Evolutionary conservation across 2,113 vertebrate genomes (phyloP).

Genomic region (Hucho hucho): DNA sequence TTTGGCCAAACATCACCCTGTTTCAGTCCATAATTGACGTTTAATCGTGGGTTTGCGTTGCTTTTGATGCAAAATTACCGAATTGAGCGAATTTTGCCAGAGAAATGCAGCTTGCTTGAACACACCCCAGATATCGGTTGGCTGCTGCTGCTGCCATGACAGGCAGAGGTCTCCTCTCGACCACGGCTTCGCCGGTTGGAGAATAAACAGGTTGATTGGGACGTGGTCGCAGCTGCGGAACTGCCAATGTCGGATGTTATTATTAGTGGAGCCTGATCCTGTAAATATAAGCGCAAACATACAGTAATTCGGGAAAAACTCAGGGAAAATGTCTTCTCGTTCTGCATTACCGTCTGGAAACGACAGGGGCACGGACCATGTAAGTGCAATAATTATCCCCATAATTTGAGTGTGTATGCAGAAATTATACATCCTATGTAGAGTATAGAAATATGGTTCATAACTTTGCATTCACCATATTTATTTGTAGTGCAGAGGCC

Average conservation of each 20-base stretch:
- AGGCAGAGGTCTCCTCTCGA: constrained; percentile 68
- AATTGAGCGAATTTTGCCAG: constrained; percentile 46
- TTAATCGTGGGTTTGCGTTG: constrained; percentile 44
- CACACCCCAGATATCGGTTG: constrained; percentile 61
- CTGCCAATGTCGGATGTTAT: constrained; percentile 34
- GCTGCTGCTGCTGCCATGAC: constrained; percentile 70
- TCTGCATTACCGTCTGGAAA: constrained; percentile 77
- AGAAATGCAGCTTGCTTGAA: constrained; percentile 69
- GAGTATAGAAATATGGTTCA: constrained; percentile 3
- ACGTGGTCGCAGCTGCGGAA: constrained; percentile 58
- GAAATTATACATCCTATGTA: constrained; percentile 24
- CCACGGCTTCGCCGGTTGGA: constrained; percentile 60
- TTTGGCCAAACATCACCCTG: constrained; percentile 70
- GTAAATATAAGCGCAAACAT: constrained; percentile 48
- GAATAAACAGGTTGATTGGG: constrained; percentile 67
- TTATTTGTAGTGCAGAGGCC: not conserved
- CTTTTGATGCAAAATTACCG: constrained; percentile 41
- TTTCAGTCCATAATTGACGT: constrained; percentile 58
- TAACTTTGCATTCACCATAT: constrained; percentile 10
- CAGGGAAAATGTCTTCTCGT: constrained; percentile 78
- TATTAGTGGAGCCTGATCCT: constrained; percentile 44
- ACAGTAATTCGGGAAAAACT: constrained; percentile 58
- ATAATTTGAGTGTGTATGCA: constrained; percentile 43
- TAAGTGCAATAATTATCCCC: constrained; percentile 65
- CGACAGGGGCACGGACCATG: constrained; percentile 79